Evolutionary conservation across 2,113 vertebrate genomes (phyloP).

Genomic region (Chunga burmeisteri): DNA sequence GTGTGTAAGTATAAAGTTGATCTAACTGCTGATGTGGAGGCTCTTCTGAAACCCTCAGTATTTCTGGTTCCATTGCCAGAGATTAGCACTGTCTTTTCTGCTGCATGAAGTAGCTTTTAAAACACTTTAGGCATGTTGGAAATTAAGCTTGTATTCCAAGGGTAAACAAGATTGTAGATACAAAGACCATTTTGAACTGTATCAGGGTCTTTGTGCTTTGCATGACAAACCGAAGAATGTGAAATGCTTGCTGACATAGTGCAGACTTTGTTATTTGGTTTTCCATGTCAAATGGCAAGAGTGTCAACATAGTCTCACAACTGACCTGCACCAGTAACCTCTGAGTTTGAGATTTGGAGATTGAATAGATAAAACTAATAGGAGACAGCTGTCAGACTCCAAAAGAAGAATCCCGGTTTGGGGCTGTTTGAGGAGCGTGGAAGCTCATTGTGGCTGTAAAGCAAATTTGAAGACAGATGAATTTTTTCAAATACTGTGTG

Average conservation of each 20-base stretch:
- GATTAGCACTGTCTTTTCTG: conserved; percentile 20
- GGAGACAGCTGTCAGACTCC: conserved; percentile 22
- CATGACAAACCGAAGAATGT: conserved; percentile 57
- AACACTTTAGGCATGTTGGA: conserved; percentile 39
- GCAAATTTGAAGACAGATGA: background rate
- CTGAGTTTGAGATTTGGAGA: conserved; percentile 53
- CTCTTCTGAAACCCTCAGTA: background rate
- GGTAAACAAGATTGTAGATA: conserved; percentile 54
- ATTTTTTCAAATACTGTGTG: background rate
- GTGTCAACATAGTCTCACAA: conserved; percentile 46
- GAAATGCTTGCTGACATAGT: conserved; percentile 41
- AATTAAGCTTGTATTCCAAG: conserved; percentile 36
- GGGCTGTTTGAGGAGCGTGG: background rate
- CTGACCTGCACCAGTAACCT: conserved; percentile 49
- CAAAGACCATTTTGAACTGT: conserved; percentile 49
- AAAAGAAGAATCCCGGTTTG: background rate
- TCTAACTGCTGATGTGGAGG: background rate
- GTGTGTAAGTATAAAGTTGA: background rate
- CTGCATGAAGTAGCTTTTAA: conserved; percentile 28
- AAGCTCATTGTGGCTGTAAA: background rate
- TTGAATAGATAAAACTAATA: conserved; percentile 55
- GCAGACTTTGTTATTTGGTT: conserved; percentile 61
- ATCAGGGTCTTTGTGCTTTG: conserved; percentile 49
- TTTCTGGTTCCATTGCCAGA: background rate
- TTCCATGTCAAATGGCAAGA: conserved; percentile 55